These are phyloP conservation scores for Nasonovia ribisnigri DNA, from an alignment of 2,888 invertebrate species.

Conservation along the genomic window DNA sequence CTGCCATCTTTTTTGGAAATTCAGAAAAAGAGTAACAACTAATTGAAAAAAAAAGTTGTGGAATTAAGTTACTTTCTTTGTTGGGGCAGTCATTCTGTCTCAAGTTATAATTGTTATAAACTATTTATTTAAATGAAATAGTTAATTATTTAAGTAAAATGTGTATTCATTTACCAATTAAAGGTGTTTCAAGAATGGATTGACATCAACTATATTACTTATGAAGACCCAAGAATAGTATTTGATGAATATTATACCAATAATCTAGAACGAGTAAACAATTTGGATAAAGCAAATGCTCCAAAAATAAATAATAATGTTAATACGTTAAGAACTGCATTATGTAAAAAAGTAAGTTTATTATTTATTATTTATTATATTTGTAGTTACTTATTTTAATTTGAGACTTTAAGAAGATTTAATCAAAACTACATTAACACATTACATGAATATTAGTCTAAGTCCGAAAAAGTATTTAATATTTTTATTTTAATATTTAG, in stretches of 20 bases:
- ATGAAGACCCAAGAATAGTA: slow-evolving; percentile 56
- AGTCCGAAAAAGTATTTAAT: neutral
- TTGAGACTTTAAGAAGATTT: neutral
- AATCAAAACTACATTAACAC: neutral
- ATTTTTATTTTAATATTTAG: slow-evolving; percentile 15
- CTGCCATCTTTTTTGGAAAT: no score
- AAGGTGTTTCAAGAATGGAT: slow-evolving; percentile 72
- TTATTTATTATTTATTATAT: no score
- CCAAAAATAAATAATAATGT: neutral
- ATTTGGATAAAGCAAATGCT: neutral
- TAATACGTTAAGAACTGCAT: neutral
- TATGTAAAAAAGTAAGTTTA: slow-evolving; percentile 18
- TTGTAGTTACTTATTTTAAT: neutral
- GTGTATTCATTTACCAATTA: slow-evolving; percentile 68
- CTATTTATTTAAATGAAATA: neutral
- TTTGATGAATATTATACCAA: slow-evolving; percentile 4
- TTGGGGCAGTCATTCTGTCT: neutral
- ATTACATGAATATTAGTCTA: neutral
- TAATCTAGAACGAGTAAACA: neutral
- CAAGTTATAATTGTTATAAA: neutral
- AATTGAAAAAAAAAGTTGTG: no score
- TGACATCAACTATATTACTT: slow-evolving; percentile 69
- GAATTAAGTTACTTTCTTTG: no score
- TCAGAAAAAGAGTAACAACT: no score
- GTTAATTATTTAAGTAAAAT: neutral